These are phyloP conservation scores for Polyodon spathula DNA, from an alignment of 2,113 vertebrate genomes.

Conservation along the genomic window DNA sequence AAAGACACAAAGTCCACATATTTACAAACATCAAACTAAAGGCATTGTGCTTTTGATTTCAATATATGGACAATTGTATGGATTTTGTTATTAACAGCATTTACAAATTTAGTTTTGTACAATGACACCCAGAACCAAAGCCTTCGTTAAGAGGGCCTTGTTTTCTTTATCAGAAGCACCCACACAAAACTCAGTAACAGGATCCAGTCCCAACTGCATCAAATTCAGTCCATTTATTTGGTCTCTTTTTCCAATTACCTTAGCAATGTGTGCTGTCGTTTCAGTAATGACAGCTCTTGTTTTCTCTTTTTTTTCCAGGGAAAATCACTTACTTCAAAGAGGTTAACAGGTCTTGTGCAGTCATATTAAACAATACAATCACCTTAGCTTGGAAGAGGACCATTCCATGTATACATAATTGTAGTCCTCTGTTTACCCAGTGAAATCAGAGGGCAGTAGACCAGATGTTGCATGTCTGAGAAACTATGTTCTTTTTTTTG, in stretches of 20 bases:
- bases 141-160: too few species aligned
- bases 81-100: too few species aligned
- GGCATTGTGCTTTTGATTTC: too few species aligned
- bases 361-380: constrained; percentile 75
- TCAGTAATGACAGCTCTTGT: constrained; percentile 19
- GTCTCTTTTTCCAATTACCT: neutral
- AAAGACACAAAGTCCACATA: too few species aligned
- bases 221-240: neutral
- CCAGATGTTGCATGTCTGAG: constrained; percentile 85
- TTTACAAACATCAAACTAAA: too few species aligned
- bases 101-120: too few species aligned
- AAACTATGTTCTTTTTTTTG: constrained; percentile 52
- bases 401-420: constrained; percentile 65
- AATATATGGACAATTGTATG: too few species aligned
- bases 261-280: too few species aligned
- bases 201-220: neutral
- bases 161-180: too few species aligned
- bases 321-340: constrained; percentile 75
- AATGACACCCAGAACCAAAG: too few species aligned
- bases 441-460: constrained; percentile 60
- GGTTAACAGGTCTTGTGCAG: constrained; percentile 81
- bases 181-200: neutral
- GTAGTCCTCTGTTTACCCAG: constrained; percentile 65
- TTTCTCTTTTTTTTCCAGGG: constrained; percentile 63
- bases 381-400: constrained; percentile 61